phyloP scores from a whole-genome alignment of 2,797 vertebrate species.

The Rhadinocentrus ornatus region DNA sequence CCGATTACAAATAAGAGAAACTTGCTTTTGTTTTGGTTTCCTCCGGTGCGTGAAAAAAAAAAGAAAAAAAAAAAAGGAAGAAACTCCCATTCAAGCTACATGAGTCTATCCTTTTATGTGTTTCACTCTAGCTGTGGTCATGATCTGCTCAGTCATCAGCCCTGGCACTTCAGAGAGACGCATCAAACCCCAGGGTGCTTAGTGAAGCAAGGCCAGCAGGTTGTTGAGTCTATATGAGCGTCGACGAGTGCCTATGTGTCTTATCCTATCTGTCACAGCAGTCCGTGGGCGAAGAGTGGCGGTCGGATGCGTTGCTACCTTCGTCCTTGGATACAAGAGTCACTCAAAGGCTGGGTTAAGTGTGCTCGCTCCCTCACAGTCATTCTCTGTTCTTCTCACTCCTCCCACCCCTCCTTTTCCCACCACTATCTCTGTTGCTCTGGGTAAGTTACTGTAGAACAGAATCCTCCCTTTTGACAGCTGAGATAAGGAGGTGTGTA shows the following conservation, averaged over 20 bases:
- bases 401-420: conserved; percentile 70
- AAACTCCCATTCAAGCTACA: conserved; percentile 54
- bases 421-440: conserved; percentile 66
- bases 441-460: conserved; percentile 69
- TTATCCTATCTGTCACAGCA: conserved; percentile 67
- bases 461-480: conserved; percentile 71
- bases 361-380: conserved; percentile 69
- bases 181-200: conserved; percentile 47
- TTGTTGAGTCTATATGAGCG: conserved; percentile 50
- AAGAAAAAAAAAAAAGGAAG: neutral
- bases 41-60: neutral
- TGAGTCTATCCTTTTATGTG: conserved; percentile 29
- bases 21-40: conserved; percentile 27
- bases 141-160: conserved; percentile 64
- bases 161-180: conserved; percentile 49
- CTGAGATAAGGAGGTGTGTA: conserved; percentile 67
- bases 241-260: conserved; percentile 51
- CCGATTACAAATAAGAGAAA: conserved; percentile 9
- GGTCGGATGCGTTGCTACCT: conserved; percentile 78
- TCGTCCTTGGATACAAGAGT: conserved; percentile 87
- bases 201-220: conserved; percentile 47
- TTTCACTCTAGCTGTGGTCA: conserved; percentile 40
- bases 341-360: conserved; percentile 80
- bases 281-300: conserved; percentile 67
- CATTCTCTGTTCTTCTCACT: conserved; percentile 74